Evolutionary conservation across 2,113 vertebrate genomes (phyloP).

Genomic region (Scortum barcoo): DNA sequence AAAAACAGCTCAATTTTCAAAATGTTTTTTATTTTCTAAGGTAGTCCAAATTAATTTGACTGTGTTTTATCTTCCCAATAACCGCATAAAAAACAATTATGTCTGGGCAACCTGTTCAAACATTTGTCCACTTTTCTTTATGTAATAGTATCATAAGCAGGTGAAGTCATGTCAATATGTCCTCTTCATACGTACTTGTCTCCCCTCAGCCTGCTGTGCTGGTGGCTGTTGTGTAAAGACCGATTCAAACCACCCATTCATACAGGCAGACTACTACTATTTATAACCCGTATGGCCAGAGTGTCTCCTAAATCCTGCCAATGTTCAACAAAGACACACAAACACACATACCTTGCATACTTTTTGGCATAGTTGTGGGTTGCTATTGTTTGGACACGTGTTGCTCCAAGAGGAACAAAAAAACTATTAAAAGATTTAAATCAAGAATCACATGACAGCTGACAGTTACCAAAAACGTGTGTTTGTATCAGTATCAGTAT

Average conservation of each 20-base stretch:
- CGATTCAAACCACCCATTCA: conserved; percentile 48
- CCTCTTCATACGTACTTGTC: not conserved
- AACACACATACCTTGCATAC: not conserved
- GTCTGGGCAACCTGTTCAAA: too few relatives aligned
- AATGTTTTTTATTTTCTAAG: not conserved
- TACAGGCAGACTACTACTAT: conserved; percentile 31
- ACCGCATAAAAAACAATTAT: not conserved
- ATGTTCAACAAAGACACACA: conserved; percentile 7
- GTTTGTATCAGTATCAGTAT: not conserved
- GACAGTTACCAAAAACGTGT: not conserved
- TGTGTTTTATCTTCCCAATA: not conserved
- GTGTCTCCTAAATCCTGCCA: conserved; percentile 52
- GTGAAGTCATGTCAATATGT: not conserved
- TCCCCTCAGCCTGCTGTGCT: not conserved
- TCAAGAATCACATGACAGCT: not conserved
- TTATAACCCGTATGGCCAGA: conserved; percentile 47
- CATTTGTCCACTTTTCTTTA: not conserved
- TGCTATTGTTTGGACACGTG: not conserved
- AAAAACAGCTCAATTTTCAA: not conserved
- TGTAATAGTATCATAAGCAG: too few relatives aligned
- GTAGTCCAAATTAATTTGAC: not conserved
- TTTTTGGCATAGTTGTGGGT: not conserved
- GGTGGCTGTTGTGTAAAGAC: conserved; percentile 9
- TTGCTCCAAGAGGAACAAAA: not conserved
- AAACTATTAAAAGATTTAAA: not conserved